Evolutionary conservation across 2,888 invertebrate species (phyloP).

Genomic region (Anthophora plumipes): DNA sequence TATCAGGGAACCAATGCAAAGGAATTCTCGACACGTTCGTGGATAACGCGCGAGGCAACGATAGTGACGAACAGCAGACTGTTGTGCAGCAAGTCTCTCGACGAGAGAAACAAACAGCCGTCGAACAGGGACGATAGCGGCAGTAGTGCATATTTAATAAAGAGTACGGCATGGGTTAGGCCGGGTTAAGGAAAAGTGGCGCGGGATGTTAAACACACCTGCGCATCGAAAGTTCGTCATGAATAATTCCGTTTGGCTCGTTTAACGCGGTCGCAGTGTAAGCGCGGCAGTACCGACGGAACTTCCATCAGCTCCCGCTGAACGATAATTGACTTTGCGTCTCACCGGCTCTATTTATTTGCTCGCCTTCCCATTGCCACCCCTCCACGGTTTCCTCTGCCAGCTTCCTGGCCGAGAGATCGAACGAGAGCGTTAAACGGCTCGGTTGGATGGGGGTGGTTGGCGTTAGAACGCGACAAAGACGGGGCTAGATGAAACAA

Average conservation of each 20-base stretch:
- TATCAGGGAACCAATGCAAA: background rate
- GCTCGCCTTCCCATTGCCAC: conserved; percentile 6
- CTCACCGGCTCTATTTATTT: conserved; percentile 64
- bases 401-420: conserved; percentile 12
- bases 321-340: conserved; percentile 68
- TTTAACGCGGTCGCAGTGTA: conserved; percentile 49
- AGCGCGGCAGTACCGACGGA: conserved; percentile 2
- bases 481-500: conserved; percentile 40
- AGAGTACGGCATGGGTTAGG: conserved; percentile 22
- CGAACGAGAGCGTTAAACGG: conserved; percentile 44
- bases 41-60: conserved; percentile 14
- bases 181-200: conserved; percentile 45
- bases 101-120: conserved; percentile 17
- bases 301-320: conserved; percentile 42
- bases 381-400: too few relatives aligned
- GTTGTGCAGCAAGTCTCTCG: background rate
- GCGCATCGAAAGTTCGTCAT: conserved; percentile 69
- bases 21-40: conserved; percentile 26
- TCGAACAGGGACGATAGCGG: conserved; percentile 24
- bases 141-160: conserved; percentile 59
- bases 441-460: background rate
- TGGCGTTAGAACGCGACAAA: conserved; percentile 26
- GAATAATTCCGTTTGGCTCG: conserved; percentile 70
- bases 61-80: background rate
- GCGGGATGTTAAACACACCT: conserved; percentile 64